Evolutionary conservation across 2,888 invertebrate species (phyloP), one percentile per base, ranked within the genome.

Genomic region (Platycnemis pennipes): DNA sequence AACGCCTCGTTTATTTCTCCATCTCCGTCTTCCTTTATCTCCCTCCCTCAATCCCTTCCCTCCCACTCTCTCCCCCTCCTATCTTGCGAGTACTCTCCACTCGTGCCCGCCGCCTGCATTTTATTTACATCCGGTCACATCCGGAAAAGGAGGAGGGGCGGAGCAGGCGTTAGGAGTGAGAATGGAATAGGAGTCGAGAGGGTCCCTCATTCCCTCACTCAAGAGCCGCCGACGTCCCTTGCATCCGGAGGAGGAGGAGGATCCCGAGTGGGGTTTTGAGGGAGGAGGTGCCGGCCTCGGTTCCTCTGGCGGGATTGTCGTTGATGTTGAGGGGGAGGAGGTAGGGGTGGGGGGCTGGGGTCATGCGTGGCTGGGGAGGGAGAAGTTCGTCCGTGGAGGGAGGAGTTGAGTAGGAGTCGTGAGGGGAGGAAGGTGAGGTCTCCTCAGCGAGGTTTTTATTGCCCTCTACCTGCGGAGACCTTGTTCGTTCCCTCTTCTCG

Each of bases 61-160:
- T 63, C 63, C 8, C 63, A 3, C n/a, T n/a, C 13, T 42, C 22
- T 37, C 22, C 44, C 85, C 44, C 37, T 22, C 3, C 44, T 31
- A 7, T 26, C 44, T 45, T 13, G 26, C 42, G 42, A 0, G 46
- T 11, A n/a, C 63, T 63, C 42, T 42, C 42, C 22, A 42, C 3
- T 44, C 11, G 13, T 22, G 63, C 13, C 86, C 86, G 44, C 45
- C 87, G 87, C n/a, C 56, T 69, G 11, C 91, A 91, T 91, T 91
- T 91, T 91, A 91, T 91, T 91, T 91, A 91, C 91, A 91, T 91
- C 91, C 91, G 91, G 91, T 91, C 91, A 91, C 91, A 91, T 91
- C 91, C 91, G 91, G 91, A 44, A 63, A 91, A 91, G 91, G n/a
- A 49, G 69, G 91, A 26, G 63, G 91, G n/a, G n/a, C 42, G 91